A percentile compares a stretch with the other conserved stretches of the same genome.
phyloP scores from a whole-genome alignment of 1,140 invertebrate species.

The Ceratosolen solmsi region DNA sequence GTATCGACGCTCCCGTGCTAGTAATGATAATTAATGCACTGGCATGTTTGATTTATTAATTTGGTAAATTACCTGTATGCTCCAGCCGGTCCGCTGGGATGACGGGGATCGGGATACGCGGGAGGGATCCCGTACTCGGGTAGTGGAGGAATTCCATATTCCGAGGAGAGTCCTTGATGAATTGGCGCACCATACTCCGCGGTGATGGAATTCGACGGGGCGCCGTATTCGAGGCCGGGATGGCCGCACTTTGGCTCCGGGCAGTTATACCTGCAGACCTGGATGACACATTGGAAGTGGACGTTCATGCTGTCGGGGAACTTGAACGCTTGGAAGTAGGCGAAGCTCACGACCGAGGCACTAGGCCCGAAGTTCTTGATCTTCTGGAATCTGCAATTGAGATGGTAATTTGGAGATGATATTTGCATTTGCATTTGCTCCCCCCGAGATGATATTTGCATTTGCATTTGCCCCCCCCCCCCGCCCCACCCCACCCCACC shows the following conservation, averaged over 20 bases:
- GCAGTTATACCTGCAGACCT: constrained; percentile 94
- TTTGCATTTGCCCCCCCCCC: too few relatives aligned
- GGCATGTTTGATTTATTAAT: neutral
- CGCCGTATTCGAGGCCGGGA: constrained; percentile 81
- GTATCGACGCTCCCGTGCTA: too few relatives aligned
- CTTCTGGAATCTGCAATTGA: constrained; percentile 86
- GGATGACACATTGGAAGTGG: constrained; percentile 97
- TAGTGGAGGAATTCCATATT: constrained; percentile 81
- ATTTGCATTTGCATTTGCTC: too few relatives aligned
- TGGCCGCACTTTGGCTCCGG: constrained; percentile 90
- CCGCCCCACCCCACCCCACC: too few relatives aligned
- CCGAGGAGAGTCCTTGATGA: constrained; percentile 75
- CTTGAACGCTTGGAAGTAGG: constrained; percentile 97
- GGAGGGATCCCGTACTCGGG: constrained; percentile 83
- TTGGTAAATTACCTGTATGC: constrained; percentile 76
- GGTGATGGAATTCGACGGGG: constrained; percentile 76
- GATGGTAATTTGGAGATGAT: neutral
- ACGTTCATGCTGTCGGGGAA: constrained; percentile 98
- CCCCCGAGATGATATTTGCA: too few relatives aligned
- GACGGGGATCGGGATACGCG: constrained; percentile 86
- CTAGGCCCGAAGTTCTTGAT: constrained; percentile 96
- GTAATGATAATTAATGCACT: neutral
- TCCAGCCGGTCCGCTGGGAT: constrained; percentile 85
- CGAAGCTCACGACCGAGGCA: constrained; percentile 93
- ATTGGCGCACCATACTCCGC: constrained; percentile 81